Evolutionary conservation across 2,797 vertebrate species (phyloP), one percentile per base, ranked within the genome.

Genomic region (Schizothorax lantsangensis): DNA sequence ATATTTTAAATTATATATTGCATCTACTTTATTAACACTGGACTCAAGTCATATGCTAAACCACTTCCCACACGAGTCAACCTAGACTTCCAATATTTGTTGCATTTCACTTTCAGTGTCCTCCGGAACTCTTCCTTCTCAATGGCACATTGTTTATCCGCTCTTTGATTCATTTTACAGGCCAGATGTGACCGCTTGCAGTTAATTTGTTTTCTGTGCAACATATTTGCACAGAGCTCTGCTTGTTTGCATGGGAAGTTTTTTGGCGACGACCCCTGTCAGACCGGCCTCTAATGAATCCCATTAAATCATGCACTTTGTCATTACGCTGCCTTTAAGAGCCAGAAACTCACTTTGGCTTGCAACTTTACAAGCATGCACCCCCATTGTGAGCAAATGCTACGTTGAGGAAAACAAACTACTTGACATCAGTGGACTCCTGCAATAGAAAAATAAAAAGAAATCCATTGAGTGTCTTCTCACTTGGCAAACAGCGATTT

Each of bases 381-480:
- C 86, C 62, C 7, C 85, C 86, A 85, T 88, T 88, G 89, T 90
- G 73, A 89, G 77, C 30, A 69, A 86, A 82, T 68, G 86, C 84
- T 89, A 89, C 93, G 71, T 84, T 91, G 91, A 88, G 90, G 92
- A 94, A 94, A 95, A 95, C 94, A 95, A 95, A 94, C 93, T 93
- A 91, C 92, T 95, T 92, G 80, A 92, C 88, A 84, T 81, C 54
- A 66, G 81, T 77, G 47, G 62, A 59, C 80, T 83, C 62, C 47
- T 82, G 45, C 62, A 17, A 78, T 69, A 33, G 62, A 69, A 40
- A 17, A 49, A 72, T 6, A 21, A 4, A 26, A 49, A 82, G 3
- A 73, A 75, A 75, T 80, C n/a, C 54, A 45, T 43, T 10, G n/a
- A 80, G 66, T 80, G 59, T 81, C 83, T 68, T 84, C 78, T 57